Conservation (phyloP, 1,140 invertebrate species). For the Macrobrachium rosenbergii region DNA sequence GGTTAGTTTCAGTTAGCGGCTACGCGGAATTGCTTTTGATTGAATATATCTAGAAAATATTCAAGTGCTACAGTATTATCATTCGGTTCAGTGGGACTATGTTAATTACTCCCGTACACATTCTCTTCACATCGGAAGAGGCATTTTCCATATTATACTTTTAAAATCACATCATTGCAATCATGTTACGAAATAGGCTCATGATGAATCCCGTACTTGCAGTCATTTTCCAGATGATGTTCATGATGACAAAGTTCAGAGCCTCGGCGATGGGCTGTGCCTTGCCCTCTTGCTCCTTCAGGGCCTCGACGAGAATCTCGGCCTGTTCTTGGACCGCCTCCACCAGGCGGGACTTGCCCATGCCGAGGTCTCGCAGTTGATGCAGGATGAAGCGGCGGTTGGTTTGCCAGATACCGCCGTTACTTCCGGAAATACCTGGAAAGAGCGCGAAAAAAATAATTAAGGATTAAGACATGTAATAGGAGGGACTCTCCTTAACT, state of each 20-base stretch:
- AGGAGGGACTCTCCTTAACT: too few relatives aligned
- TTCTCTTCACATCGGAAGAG: too few relatives aligned
- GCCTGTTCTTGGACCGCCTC: conserved; percentile 68
- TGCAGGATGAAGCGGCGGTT: conserved; percentile 69
- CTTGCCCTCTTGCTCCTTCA: conserved; percentile 28
- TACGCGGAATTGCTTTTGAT: too few relatives aligned
- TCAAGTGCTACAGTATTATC: too few relatives aligned
- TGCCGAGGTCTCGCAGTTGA: conserved; percentile 69
- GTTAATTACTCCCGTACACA: too few relatives aligned
- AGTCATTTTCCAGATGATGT: conserved; percentile 65
- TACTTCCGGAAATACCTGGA: conserved; percentile 32
- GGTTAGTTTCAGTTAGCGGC: too few relatives aligned
- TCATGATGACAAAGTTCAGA: conserved; percentile 55
- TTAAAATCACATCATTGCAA: neutral
- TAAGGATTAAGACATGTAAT: too few relatives aligned
- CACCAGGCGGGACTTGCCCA: conserved; percentile 70
- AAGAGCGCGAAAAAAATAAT: neutral
- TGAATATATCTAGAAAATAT: too few relatives aligned
- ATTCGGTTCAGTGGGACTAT: too few relatives aligned
- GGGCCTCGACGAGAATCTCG: conserved; percentile 4
- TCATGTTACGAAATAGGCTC: too few relatives aligned
- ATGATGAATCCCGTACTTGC: conserved; percentile 14
- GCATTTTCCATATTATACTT: neutral
- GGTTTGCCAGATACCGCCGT: conserved; percentile 68
- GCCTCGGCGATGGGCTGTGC: conserved; percentile 6